phyloP scores from a whole-genome alignment of 2,888 invertebrate species.

The Gymnocheta viridis region DNA sequence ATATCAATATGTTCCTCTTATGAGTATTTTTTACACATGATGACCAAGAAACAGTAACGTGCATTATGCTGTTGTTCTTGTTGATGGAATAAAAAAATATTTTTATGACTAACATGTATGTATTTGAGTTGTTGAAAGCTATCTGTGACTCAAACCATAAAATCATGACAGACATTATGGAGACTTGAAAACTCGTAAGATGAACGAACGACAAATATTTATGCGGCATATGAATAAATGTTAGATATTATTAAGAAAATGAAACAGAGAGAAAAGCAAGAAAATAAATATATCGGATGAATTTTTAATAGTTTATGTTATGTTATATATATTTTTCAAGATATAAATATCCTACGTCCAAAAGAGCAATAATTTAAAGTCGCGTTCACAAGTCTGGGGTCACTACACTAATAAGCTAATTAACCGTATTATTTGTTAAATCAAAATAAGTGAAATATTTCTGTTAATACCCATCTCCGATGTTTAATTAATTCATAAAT shows the following conservation, averaged over 20 bases:
- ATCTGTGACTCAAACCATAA: slow-evolving; percentile 1
- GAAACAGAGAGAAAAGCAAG: background rate
- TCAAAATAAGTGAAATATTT: no score
- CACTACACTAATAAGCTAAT: no score
- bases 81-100: background rate
- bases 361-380: no score
- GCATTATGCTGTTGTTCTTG: background rate
- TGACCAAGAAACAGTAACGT: slow-evolving; percentile 3
- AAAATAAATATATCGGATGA: no score
- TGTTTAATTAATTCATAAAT: no score
- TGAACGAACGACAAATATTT: background rate
- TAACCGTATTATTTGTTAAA: no score
- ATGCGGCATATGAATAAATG: background rate
- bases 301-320: no score
- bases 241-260: background rate
- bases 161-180: slow-evolving; percentile 54
- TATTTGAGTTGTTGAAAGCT: background rate
- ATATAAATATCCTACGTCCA: no score
- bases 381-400: no score
- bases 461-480: no score
- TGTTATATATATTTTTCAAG: no score
- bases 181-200: slow-evolving; percentile 17
- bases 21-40: slow-evolving; percentile 22
- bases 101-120: slow-evolving; percentile 19
- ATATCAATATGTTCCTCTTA: no score